Evolutionary conservation across 2,888 invertebrate genomes (phyloP).

Genomic region (Pheosia gnoma): DNA sequence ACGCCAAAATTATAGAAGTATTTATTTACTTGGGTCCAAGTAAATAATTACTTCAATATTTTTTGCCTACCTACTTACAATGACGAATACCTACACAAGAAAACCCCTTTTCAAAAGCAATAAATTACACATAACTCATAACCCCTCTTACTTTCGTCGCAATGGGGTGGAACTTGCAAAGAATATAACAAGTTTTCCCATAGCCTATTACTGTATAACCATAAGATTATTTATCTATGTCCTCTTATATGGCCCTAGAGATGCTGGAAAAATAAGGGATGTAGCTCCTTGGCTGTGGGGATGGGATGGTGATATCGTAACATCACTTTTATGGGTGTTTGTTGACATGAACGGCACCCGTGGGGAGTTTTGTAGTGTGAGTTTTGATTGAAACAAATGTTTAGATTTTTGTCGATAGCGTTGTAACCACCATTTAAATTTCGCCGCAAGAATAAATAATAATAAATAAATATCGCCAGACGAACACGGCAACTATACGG

Average conservation of each 20-base stretch:
- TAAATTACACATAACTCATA: neutral
- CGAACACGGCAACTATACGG: too few relatives aligned
- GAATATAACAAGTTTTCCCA: slow-evolving; percentile 16
- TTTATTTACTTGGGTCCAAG: too few relatives aligned
- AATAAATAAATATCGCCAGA: too few relatives aligned
- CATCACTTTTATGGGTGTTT: slow-evolving; percentile 19
- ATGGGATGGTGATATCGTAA: slow-evolving; percentile 20
- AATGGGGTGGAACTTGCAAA: neutral
- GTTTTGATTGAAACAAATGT: neutral
- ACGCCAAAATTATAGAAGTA: too few relatives aligned
- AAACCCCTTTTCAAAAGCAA: neutral
- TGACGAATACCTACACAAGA: neutral
- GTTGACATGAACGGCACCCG: slow-evolving; percentile 15
- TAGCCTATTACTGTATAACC: slow-evolving; percentile 11
- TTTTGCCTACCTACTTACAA: too few relatives aligned
- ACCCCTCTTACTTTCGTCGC: neutral
- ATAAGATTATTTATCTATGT: slow-evolving; percentile 22
- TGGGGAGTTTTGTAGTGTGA: slow-evolving; percentile 9
- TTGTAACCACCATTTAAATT: too few relatives aligned
- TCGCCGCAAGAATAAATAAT: too few relatives aligned
- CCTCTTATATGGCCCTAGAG: slow-evolving; percentile 18
- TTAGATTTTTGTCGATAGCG: too few relatives aligned
- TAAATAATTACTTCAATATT: too few relatives aligned
- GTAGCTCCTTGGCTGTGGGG: slow-evolving; percentile 11
- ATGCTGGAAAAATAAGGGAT: slow-evolving; percentile 3